These are phyloP conservation scores for Catocala nupta DNA, from an alignment of 2,888 invertebrate species.

Conservation along the genomic window DNA sequence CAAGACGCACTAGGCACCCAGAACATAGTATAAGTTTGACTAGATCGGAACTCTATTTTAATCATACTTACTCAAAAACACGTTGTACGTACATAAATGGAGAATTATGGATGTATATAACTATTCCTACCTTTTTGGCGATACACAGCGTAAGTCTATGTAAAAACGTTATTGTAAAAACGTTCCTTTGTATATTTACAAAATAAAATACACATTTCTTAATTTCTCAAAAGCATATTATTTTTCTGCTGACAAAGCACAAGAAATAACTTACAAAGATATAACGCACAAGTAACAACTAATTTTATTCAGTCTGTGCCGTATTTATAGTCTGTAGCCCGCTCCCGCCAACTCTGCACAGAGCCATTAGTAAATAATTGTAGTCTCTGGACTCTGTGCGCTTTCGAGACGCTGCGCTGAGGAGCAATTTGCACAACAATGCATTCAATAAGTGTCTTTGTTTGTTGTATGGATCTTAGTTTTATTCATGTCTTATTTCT, in stretches of 20 bases:
- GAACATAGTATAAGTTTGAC: no score
- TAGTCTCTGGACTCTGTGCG: slow-evolving; percentile 18
- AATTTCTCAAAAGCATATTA: no score
- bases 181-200: no score
- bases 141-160: no score
- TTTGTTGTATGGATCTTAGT: slow-evolving; percentile 17
- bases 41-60: no score
- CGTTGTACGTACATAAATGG: no score
- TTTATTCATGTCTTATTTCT: neutral
- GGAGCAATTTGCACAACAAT: slow-evolving; percentile 47
- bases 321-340: slow-evolving; percentile 1
- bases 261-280: neutral
- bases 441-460: slow-evolving; percentile 26
- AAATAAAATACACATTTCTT: no score
- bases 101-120: no score
- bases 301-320: slow-evolving; percentile 7
- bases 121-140: no score
- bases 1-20: no score
- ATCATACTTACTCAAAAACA: no score
- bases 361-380: slow-evolving; percentile 41
- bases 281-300: neutral
- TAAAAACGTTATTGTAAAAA: no score
- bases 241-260: neutral
- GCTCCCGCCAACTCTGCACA: slow-evolving; percentile 11
- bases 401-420: slow-evolving; percentile 11